A percentile compares a stretch with the other conserved stretches of the same genome.
These are phyloP conservation scores for Prionace glauca DNA, from an alignment of 2,797 vertebrate genomes.

Conservation along the genomic window DNA sequence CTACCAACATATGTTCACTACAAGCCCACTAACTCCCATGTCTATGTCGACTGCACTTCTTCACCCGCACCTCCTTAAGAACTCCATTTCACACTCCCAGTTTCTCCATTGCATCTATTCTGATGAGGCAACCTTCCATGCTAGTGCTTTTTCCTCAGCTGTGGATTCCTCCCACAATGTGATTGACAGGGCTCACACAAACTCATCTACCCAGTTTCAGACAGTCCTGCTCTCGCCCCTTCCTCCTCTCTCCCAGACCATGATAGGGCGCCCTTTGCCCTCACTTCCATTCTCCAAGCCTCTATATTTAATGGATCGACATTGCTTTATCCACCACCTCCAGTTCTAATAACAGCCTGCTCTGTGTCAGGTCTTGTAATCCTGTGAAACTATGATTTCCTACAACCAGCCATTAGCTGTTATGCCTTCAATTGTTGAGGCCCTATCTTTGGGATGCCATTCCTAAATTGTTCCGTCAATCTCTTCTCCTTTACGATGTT, in stretches of 20 bases:
- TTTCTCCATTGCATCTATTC: background rate
- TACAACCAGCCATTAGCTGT: background rate
- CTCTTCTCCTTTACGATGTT: background rate
- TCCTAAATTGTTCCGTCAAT: background rate
- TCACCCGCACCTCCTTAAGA: background rate
- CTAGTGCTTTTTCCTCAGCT: no score
- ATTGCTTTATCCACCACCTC: no score
- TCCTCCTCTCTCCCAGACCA: no score
- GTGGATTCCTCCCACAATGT: no score
- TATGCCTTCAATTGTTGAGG: background rate
- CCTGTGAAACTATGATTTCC: background rate
- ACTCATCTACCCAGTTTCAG: no score
- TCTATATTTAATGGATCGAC: no score
- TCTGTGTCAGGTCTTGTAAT: background rate
- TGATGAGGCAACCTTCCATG: no score
- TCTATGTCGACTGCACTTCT: background rate
- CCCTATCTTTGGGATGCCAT: background rate
- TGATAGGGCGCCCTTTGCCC: no score
- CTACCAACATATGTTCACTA: background rate
- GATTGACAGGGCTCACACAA: no score
- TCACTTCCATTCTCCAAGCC: no score
- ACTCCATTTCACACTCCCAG: background rate
- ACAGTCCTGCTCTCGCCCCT: no score
- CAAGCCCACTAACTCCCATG: background rate
- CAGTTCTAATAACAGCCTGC: no score